Conservation (phyloP, 2,888 invertebrate genomes). For the Drosophila imparisetae region DNA sequence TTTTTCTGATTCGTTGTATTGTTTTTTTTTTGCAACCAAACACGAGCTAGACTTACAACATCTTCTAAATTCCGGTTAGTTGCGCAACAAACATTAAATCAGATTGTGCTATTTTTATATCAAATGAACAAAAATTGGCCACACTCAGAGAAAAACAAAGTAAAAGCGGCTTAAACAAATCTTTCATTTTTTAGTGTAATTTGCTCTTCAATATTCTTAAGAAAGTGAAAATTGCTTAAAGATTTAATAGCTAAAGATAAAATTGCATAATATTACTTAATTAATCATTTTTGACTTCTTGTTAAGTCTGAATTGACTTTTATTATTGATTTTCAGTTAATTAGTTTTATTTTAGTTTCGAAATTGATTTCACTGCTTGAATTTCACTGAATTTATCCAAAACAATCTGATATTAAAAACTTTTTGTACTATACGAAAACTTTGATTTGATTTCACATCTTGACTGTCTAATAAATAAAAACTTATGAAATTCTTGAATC, state of each 20-base stretch:
- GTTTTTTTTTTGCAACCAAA: conserved; percentile 22
- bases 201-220: too few relatives aligned
- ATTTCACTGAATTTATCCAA: background rate
- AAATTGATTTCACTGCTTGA: background rate
- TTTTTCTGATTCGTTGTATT: background rate
- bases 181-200: too few relatives aligned
- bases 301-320: background rate
- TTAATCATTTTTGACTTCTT: background rate
- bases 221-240: too few relatives aligned
- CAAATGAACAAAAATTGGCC: background rate
- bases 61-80: conserved; percentile 17
- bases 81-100: conserved; percentile 47
- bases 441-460: background rate
- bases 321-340: background rate
- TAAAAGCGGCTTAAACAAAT: background rate
- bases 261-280: too few relatives aligned
- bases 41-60: background rate
- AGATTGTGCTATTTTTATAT: conserved; percentile 13
- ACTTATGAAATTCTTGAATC: background rate
- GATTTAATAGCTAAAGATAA: too few relatives aligned
- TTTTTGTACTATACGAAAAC: background rate
- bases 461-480: background rate
- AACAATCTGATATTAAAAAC: background rate
- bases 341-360: background rate
- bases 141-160: background rate